phyloP scores from a whole-genome alignment of 2,113 vertebrate species.

The Callipepla californica region DNA sequence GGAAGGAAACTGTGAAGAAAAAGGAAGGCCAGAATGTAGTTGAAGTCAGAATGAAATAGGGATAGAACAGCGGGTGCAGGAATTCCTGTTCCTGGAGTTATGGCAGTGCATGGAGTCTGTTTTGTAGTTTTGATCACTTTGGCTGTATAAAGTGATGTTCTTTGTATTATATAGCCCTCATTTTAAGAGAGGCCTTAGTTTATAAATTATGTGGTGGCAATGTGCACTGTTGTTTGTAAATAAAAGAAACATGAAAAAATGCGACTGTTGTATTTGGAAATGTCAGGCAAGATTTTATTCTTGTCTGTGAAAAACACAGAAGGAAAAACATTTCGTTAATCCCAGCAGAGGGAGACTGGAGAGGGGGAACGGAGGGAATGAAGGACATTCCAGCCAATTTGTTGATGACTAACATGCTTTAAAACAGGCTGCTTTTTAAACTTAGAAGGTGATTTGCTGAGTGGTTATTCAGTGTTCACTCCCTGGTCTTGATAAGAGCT shows the following conservation, averaged over 20 bases:
- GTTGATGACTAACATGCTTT: slow-evolving; percentile 17
- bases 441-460: slow-evolving; percentile 48
- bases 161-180: neutral
- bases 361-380: neutral
- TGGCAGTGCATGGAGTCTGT: neutral
- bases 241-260: neutral
- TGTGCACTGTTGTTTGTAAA: neutral
- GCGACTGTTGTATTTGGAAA: neutral
- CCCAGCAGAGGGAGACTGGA: slow-evolving; percentile 17
- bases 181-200: neutral
- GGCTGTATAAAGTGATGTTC: neutral
- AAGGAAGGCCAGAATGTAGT: neutral
- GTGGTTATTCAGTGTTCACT: slow-evolving; percentile 37
- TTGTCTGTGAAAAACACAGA: neutral
- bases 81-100: neutral
- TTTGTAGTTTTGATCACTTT: neutral
- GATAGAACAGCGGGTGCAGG: neutral
- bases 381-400: slow-evolving; percentile 24
- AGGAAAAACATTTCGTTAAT: neutral
- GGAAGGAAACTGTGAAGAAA: neutral
- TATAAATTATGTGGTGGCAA: neutral
- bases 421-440: slow-evolving; percentile 42
- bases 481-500: slow-evolving; percentile 57
- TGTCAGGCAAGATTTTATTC: neutral
- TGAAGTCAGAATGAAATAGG: neutral